Evolutionary conservation across 2,888 invertebrate species (phyloP).

Genomic region (Ophioninae sp.): DNA sequence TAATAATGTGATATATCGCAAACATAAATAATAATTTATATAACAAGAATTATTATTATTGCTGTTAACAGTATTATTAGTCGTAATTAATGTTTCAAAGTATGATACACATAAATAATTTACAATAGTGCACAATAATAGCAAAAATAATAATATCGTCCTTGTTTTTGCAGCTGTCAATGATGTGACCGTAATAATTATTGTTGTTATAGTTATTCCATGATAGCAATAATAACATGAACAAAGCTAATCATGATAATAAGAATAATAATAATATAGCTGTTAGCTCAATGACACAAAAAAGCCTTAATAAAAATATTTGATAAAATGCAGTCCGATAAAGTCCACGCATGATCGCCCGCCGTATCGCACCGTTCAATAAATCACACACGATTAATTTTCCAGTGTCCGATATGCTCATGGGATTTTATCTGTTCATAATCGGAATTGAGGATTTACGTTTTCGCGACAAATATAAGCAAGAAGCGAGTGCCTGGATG

Average conservation of each 20-base stretch:
- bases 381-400: conserved; percentile 63
- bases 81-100: no score
- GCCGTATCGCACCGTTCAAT: conserved; percentile 45
- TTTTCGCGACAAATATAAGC: conserved; percentile 84
- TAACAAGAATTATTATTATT: no score
- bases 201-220: not conserved
- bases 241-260: not conserved
- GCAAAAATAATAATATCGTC: no score
- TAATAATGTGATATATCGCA: no score
- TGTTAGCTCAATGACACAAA: not conserved
- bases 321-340: conserved; percentile 10
- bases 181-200: not conserved
- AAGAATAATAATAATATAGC: not conserved
- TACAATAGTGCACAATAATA: no score
- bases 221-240: not conserved
- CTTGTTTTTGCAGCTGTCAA: no score
- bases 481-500: conserved; percentile 85
- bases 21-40: no score
- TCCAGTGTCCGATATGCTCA: conserved; percentile 85
- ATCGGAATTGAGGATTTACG: conserved; percentile 85
- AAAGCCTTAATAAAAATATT: not conserved
- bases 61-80: no score
- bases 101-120: no score
- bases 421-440: conserved; percentile 86
- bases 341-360: conserved; percentile 11